Evolutionary conservation across 2,113 vertebrate genomes (phyloP), one percentile per base, ranked within the genome.

Genomic region (Propithecus coquereli): DNA sequence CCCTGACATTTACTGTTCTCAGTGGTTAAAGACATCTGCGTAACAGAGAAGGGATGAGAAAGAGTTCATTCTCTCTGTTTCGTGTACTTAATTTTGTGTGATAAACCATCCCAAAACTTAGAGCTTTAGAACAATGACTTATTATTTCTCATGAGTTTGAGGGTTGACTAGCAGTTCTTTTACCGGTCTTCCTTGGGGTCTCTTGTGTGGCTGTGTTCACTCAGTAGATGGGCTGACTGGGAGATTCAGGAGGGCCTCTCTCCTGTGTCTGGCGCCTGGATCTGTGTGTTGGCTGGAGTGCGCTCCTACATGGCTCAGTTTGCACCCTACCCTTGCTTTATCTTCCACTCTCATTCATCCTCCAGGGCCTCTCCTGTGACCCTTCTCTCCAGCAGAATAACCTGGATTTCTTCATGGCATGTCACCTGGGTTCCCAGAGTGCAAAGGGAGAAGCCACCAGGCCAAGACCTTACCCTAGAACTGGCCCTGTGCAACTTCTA

Each of bases 81-180:
- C 20, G 30, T 18, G 40, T 43, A 47, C 6, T 25, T 47, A 85
- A n/a, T 65, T 88, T 50, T 81, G 40, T 50, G 40, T 65, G 25
- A 81, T 40, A 47, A 37, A 47, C 32, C 10, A 70, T 30, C 40
- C 61, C 40, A 5, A 63, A 65, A 79, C 43, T 25, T 70, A 40
- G 20, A 34, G 59, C 37, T 73, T 74, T 85, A 76, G 86, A 87
- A 79, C 13, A 91, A 23, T 1, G 50, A 37, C 61, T 81, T 91
- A 40, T 70, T 81, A 20, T 90, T 83, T 70, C n/a, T 76, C 12
- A 14, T 52, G 52, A 90, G 23, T 83, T 71, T 93, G n/a, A 80
- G 17, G 37, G 2, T 83, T 87, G 63, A 80, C 22, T 50, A 61
- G 68, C 90, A 82, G 65, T 74, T 85, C 59, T 88, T 92, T 65